Base-by-base conservation (phyloP, 2,888 invertebrate species). In the Aquatica leii region DNA sequence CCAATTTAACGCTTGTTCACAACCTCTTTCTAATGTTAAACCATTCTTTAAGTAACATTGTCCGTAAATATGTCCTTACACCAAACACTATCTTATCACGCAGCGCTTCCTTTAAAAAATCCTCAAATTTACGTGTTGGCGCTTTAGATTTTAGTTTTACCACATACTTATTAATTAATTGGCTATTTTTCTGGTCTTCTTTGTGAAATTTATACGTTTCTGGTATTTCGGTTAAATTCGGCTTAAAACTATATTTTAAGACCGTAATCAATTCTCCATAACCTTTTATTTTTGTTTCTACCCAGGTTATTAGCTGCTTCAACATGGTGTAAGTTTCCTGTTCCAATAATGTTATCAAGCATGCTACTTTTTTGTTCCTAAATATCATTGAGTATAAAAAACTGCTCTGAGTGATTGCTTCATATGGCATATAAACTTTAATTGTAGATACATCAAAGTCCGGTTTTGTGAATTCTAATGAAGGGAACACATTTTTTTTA, bases 21-120 rank as follows among this genome's bases (percentile, higher is more conserved):
- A 50, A 5, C 31, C 50, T 5, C n/a, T 1, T 31, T 50, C 50
- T 12, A 50, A 50, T 8, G 50, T 21, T 21, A 50, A 21, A 5
- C 31, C n/a, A n/a, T 50, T 12, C 50, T 50, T 50, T 50, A 12
- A 50, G 24, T 11, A 50, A n/a, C 50, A n/a, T n/a, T n/a, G n/a
- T n/a, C n/a, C n/a, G n/a, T n/a, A n/a, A n/a, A n/a, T n/a, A n/a
- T n/a, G n/a, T 50, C 9, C 15, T 6, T 15, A 50, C 50, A 1
- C 50, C 50, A 9, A 50, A 50, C 17, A 46, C 46, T 8, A 46
- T 15, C n/a, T 17, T 15, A 12, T 9, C 46, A 18, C 46, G 46
- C 9, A 46, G 11, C 2, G 46, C 46, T 18, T 46, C 2, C 46
- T 15, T 15, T 18, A 46, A 18, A 46, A 46, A 46, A 46, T 46